phyloP scores from a whole-genome alignment of 2,113 vertebrate species.

The Centrocercus urophasianus region DNA sequence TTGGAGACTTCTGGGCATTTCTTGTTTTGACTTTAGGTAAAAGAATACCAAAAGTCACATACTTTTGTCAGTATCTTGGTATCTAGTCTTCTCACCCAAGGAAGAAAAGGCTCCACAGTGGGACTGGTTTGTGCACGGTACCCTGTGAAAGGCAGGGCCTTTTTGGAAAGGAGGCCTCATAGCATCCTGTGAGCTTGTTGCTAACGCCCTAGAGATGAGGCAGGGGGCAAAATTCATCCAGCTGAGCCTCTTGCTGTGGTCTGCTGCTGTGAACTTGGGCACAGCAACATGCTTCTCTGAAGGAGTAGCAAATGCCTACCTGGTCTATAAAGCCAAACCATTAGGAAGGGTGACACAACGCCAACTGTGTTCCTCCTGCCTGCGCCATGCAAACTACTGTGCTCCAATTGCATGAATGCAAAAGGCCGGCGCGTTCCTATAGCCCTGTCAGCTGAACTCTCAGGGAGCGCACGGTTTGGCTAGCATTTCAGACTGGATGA shows the following conservation, averaged over 20 bases:
- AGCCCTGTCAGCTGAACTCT: not conserved
- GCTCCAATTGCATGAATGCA: not conserved
- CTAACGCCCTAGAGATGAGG: no score
- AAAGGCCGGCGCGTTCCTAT: not conserved
- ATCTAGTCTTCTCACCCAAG: not conserved
- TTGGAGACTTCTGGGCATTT: conserved; percentile 33
- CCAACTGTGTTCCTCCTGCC: not conserved
- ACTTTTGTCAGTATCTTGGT: not conserved
- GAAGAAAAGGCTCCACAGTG: fast-evolving
- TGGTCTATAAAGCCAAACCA: not conserved
- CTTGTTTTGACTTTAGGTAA: not conserved
- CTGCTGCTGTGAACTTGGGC: not conserved
- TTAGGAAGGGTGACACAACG: fast-evolving
- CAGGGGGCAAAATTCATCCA: not conserved
- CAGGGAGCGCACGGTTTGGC: not conserved
- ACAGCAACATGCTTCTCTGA: not conserved
- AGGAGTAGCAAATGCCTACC: not conserved
- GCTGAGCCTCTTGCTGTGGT: not conserved
- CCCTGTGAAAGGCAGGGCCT: not conserved
- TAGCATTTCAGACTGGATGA: not conserved
- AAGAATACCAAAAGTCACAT: not conserved
- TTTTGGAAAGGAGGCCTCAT: not conserved
- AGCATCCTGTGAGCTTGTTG: not conserved
- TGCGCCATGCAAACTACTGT: not conserved
- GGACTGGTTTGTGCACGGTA: not conserved